Conservation (phyloP, 2,888 invertebrate species). For the Latheticus oryzae region DNA sequence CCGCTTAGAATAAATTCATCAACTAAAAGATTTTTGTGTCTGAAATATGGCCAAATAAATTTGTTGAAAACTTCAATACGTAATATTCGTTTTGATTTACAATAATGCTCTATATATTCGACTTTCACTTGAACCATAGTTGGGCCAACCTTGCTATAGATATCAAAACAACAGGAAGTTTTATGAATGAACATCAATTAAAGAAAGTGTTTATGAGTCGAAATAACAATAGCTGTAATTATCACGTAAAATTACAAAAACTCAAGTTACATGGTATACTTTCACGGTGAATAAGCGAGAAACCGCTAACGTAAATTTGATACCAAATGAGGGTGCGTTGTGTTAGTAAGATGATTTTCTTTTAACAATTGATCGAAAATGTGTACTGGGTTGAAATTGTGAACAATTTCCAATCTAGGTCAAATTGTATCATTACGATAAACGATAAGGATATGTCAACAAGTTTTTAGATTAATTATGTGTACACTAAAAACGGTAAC, state of each 20-base stretch:
- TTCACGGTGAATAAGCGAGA: not conserved
- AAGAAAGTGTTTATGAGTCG: slow-evolving; percentile 13
- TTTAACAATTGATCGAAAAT: not conserved
- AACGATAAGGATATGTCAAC: slow-evolving; percentile 18
- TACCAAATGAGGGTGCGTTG: not conserved
- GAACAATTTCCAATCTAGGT: slow-evolving; percentile 23
- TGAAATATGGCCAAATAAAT: no score
- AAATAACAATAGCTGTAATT: slow-evolving; percentile 13
- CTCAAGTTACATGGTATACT: slow-evolving; percentile 6
- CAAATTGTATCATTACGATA: slow-evolving; percentile 25
- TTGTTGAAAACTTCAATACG: slow-evolving; percentile 12
- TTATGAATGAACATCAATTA: slow-evolving; percentile 14
- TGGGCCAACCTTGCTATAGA: not conserved
- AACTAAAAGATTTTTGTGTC: no score
- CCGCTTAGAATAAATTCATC: slow-evolving; percentile 7
- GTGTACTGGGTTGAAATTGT: no score
- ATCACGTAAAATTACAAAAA: slow-evolving; percentile 16
- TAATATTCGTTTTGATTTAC: slow-evolving; percentile 13
- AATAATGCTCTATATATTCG: slow-evolving; percentile 21
- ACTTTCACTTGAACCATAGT: slow-evolving; percentile 23
- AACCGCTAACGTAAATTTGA: slow-evolving; percentile 5
- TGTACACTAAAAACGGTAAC: slow-evolving; percentile 10
- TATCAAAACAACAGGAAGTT: slow-evolving; percentile 9
- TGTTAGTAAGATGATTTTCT: not conserved
- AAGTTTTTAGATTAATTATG: slow-evolving; percentile 15